phyloP scores from a whole-genome alignment of 2,888 invertebrate species.

The Acrobasis repandana region DNA sequence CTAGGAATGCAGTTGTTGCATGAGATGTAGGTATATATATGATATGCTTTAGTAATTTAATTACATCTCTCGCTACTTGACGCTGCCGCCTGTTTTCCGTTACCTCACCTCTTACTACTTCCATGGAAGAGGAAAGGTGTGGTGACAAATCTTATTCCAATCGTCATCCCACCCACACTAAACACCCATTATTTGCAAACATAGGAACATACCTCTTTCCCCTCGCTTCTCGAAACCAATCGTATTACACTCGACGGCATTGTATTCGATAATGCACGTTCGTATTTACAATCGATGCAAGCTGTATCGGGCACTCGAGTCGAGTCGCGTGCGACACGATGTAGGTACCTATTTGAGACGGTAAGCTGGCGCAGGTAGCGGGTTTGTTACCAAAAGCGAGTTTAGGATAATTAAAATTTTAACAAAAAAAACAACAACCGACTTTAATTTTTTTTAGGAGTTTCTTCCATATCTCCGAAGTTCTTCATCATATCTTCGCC shows the following conservation, averaged over 20 bases:
- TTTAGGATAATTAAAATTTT: background rate
- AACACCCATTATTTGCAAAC: constrained; percentile 10
- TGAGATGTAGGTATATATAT: too few relatives aligned
- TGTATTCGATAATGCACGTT: constrained; percentile 18
- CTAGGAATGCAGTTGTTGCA: too few relatives aligned
- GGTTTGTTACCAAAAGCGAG: background rate
- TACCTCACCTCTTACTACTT: too few relatives aligned
- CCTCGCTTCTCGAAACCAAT: constrained; percentile 14
- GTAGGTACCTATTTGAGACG: constrained; percentile 21
- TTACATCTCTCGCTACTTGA: too few relatives aligned
- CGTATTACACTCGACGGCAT: constrained; percentile 20
- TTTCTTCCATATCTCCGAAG: too few relatives aligned
- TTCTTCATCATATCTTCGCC: too few relatives aligned
- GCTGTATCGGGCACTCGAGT: constrained; percentile 11
- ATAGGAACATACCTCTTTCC: background rate
- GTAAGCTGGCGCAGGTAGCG: constrained; percentile 7
- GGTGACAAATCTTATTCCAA: background rate
- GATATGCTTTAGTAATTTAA: too few relatives aligned
- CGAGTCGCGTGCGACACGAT: constrained; percentile 21
- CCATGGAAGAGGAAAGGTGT: too few relatives aligned
- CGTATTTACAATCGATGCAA: constrained; percentile 18
- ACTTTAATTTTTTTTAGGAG: too few relatives aligned
- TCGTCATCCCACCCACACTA: background rate
- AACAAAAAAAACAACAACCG: too few relatives aligned
- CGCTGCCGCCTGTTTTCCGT: too few relatives aligned